These are phyloP conservation scores for Manis crassicaudata DNA, from an alignment of 2,797 vertebrate species.

Conservation along the genomic window DNA sequence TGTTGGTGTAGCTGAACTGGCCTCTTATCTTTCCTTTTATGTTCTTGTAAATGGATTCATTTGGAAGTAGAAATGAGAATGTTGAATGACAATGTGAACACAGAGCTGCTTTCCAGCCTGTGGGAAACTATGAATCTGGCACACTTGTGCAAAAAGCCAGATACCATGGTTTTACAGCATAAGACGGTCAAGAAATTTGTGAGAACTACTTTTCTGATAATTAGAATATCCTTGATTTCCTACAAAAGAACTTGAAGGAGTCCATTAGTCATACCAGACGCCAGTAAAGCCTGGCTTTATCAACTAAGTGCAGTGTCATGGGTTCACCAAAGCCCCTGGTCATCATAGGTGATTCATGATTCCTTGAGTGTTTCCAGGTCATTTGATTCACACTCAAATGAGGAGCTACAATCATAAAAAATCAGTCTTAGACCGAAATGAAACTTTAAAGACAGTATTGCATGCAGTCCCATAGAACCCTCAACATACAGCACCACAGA, in stretches of 20 bases:
- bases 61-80: conserved; percentile 3
- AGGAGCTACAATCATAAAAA: background rate
- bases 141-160: background rate
- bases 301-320: background rate
- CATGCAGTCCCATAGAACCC: background rate
- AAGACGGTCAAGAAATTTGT: background rate
- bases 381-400: background rate
- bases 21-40: conserved; percentile 2
- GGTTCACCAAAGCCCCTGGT: background rate
- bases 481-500: background rate
- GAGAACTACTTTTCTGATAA: background rate
- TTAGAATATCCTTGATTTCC: conserved; percentile 24
- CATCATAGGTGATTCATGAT: background rate
- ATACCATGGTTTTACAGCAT: background rate
- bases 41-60: conserved; percentile 57
- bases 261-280: background rate
- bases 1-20: conserved; percentile 62
- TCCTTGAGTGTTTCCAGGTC: background rate
- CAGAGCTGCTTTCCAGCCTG: background rate
- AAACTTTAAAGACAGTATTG: background rate
- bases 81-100: background rate
- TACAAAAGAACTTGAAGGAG: background rate
- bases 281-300: background rate
- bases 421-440: background rate
- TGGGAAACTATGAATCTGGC: background rate